These are phyloP conservation scores for Telenomus remus DNA, from an alignment of 1,140 invertebrate genomes.

Conservation along the genomic window DNA sequence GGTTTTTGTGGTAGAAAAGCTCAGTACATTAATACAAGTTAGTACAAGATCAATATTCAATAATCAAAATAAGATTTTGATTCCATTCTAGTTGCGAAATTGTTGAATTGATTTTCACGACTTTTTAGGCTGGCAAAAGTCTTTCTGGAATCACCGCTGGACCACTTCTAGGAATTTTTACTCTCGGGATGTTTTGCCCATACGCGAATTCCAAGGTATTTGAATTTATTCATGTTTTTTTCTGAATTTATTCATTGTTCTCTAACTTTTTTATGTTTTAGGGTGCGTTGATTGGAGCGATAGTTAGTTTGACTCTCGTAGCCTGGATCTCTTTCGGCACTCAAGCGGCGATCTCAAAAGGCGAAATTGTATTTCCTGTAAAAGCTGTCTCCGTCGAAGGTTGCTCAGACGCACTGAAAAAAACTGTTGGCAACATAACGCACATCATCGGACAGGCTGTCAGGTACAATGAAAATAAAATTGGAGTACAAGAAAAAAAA, in stretches of 20 bases:
- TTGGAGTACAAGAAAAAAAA: no score
- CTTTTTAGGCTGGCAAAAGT: slow-evolving; percentile 79
- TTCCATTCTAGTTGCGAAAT: no score
- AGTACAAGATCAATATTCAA: no score
- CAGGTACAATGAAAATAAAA: slow-evolving; percentile 47
- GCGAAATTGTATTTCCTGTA: slow-evolving; percentile 77
- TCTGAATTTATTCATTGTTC: not conserved
- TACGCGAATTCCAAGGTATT: slow-evolving; percentile 81
- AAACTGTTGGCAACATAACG: slow-evolving; percentile 55
- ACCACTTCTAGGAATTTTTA: slow-evolving; percentile 85
- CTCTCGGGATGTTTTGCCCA: slow-evolving; percentile 86
- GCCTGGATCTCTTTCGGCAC: slow-evolving; percentile 92
- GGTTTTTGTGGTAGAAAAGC: no score
- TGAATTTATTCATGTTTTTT: slow-evolving; percentile 2
- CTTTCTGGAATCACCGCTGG: slow-evolving; percentile 83
- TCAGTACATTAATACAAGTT: no score
- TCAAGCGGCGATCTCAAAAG: slow-evolving; percentile 82
- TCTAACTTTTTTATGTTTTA: slow-evolving; percentile 64
- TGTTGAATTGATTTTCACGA: no score
- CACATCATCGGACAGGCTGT: slow-evolving; percentile 51
- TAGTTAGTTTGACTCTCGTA: slow-evolving; percentile 82
- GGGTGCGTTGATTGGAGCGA: slow-evolving; percentile 86
- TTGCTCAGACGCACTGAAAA: slow-evolving; percentile 73
- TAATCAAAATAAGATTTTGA: no score
- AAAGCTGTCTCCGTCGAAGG: slow-evolving; percentile 79